Evolutionary conservation across 2,113 vertebrate genomes (phyloP).

Genomic region (Onychostruthus taczanowskii): DNA sequence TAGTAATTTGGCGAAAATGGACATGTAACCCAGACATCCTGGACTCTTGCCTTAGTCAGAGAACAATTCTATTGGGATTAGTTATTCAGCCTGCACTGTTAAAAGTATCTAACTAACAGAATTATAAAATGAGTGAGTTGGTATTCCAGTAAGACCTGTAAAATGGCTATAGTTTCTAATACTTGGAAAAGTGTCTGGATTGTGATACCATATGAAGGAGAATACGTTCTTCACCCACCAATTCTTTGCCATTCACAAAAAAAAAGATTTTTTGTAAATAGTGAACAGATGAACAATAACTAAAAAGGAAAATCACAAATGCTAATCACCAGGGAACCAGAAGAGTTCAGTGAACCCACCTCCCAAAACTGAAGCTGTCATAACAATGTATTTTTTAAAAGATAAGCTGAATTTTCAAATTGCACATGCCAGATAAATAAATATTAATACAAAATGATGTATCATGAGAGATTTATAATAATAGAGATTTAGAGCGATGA

Average conservation of each 20-base stretch:
- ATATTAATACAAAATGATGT: not conserved
- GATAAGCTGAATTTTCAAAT: not conserved
- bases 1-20: not conserved
- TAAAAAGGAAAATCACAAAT: not conserved
- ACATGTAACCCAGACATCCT: not conserved
- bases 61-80: not conserved
- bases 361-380: not conserved
- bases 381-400: not conserved
- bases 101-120: slow-evolving; percentile 4
- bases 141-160: not conserved
- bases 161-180: not conserved
- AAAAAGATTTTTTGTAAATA: not conserved
- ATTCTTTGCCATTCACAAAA: not conserved
- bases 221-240: not conserved
- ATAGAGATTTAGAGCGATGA: not conserved
- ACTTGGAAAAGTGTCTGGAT: not conserved
- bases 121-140: not conserved
- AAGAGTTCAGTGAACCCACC: not conserved
- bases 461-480: not conserved
- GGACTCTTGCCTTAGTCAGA: not conserved
- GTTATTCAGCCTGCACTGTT: not conserved
- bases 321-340: not conserved
- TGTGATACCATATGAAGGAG: not conserved
- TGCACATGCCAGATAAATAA: not conserved
- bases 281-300: not conserved